These are phyloP conservation scores for Machimus rusticus DNA, from an alignment of 2,888 invertebrate genomes.

Conservation along the genomic window DNA sequence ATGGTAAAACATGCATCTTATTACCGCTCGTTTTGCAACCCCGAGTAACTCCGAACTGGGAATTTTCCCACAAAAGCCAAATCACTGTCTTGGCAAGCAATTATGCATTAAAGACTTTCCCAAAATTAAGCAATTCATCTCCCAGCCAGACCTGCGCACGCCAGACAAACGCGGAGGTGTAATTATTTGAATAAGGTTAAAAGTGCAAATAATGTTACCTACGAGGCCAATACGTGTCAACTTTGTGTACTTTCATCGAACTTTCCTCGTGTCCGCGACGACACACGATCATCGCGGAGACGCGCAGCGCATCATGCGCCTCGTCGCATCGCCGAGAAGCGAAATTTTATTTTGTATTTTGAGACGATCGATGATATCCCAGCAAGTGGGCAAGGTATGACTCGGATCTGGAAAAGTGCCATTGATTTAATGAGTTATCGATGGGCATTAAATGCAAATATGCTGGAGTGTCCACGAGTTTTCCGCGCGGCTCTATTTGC, in stretches of 20 bases:
- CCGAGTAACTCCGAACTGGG: background rate
- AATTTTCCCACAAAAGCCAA: background rate
- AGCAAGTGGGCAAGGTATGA: background rate
- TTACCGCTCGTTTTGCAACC: background rate
- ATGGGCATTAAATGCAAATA: background rate
- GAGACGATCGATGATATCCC: background rate
- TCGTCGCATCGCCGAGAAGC: background rate
- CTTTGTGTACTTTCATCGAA: background rate
- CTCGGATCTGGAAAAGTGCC: background rate
- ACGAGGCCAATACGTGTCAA: background rate
- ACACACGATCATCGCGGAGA: background rate
- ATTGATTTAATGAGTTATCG: background rate
- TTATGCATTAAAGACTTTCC: background rate
- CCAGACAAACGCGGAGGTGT: background rate
- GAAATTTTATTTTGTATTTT: background rate
- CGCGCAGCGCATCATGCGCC: background rate
- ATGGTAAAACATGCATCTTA: background rate
- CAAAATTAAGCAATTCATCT: background rate
- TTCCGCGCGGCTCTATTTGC: background rate
- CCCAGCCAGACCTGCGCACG: background rate
- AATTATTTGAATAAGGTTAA: conserved; percentile 4
- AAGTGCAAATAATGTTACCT: conserved; percentile 2
- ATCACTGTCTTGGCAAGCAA: background rate
- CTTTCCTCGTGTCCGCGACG: background rate
- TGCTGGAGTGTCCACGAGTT: background rate